Conservation (phyloP, 2,888 invertebrate genomes). For the Tenthredo mesomela region DNA sequence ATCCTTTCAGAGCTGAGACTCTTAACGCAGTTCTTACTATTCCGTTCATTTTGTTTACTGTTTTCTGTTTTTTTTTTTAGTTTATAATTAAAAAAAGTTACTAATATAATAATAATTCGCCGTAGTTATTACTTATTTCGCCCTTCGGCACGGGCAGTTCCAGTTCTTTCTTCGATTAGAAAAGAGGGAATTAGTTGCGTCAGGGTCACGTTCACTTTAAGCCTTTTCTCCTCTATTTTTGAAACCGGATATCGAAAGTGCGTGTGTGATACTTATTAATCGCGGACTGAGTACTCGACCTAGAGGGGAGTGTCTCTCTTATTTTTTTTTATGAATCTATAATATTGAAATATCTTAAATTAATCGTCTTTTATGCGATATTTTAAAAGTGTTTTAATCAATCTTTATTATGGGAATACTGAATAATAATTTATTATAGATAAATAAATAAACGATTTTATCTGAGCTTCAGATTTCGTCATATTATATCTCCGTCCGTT, state of each 20-base stretch:
- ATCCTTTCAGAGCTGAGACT: slow-evolving; percentile 73
- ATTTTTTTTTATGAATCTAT: neutral
- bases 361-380: neutral
- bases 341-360: neutral
- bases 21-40: slow-evolving; percentile 83
- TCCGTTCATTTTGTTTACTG: slow-evolving; percentile 83
- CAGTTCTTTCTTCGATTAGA: neutral
- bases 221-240: slow-evolving; percentile 4
- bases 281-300: neutral
- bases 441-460: neutral
- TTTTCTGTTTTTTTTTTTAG: too few species aligned
- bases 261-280: neutral
- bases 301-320: neutral
- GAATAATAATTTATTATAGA: neutral
- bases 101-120: too few species aligned
- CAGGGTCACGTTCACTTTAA: slow-evolving; percentile 40
- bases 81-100: neutral
- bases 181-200: slow-evolving; percentile 32
- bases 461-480: neutral
- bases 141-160: slow-evolving; percentile 3
- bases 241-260: neutral
- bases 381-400: neutral
- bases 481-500: too few species aligned
- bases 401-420: neutral
- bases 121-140: too few species aligned